phyloP scores from a whole-genome alignment of 2,888 invertebrate genomes.

The Dryadula phaetusa region DNA sequence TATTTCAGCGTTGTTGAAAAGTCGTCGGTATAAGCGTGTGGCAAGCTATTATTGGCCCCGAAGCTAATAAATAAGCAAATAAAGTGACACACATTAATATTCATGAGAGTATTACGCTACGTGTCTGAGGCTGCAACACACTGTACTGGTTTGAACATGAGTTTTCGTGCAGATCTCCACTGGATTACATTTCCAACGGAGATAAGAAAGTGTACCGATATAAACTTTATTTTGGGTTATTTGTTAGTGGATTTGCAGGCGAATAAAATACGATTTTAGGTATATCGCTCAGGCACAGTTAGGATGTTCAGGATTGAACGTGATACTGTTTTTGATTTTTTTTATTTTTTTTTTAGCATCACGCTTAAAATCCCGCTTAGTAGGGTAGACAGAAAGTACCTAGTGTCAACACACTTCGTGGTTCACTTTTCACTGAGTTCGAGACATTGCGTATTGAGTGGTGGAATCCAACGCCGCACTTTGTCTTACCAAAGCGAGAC shows the following conservation, averaged over 20 bases:
- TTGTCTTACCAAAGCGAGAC: no score
- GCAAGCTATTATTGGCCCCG: conserved; percentile 56
- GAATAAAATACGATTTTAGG: neutral
- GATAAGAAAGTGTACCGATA: conserved; percentile 28
- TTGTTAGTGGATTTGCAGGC: neutral
- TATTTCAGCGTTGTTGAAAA: conserved; percentile 34
- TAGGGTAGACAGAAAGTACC: no score
- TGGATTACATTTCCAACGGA: conserved; percentile 37
- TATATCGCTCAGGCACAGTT: neutral
- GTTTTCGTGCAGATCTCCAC: conserved; percentile 36
- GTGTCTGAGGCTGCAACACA: conserved; percentile 54
- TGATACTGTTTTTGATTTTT: no score
- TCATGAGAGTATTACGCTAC: conserved; percentile 72
- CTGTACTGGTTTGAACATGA: conserved; percentile 32
- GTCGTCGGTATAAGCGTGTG: conserved; percentile 32
- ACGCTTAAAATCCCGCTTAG: no score
- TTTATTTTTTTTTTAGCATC: no score
- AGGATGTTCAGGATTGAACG: no score
- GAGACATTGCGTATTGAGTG: no score
- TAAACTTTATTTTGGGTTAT: conserved; percentile 27
- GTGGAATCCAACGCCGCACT: no score
- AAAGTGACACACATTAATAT: conserved; percentile 75
- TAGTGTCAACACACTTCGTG: no score
- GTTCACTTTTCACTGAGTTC: no score
- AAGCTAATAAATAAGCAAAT: conserved; percentile 67